A percentile compares a stretch with the other conserved stretches of the same genome.
These are phyloP conservation scores for Mesaphorura yosii DNA, from an alignment of 1,140 invertebrate species.

Conservation along the genomic window DNA sequence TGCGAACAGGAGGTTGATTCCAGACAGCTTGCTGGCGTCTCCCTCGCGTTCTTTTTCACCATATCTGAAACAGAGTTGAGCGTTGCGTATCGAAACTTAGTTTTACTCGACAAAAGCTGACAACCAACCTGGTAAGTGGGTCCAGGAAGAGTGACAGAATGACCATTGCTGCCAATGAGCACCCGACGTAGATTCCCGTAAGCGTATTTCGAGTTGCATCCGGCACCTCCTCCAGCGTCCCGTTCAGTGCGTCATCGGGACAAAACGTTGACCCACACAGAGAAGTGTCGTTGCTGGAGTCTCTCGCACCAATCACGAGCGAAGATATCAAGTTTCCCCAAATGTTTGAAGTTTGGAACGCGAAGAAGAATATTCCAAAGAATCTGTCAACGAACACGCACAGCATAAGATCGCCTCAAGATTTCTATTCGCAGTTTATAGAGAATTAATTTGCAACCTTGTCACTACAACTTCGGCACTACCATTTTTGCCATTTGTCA, in stretches of 20 bases:
- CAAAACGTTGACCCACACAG: constrained; percentile 77
- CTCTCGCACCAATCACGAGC: constrained; percentile 58
- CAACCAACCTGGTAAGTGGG: constrained; percentile 62
- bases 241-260: constrained; percentile 38
- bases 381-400: constrained; percentile 85
- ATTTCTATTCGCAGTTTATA: too few relatives aligned
- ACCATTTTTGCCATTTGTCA: constrained; percentile 76
- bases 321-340: constrained; percentile 94
- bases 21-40: background rate
- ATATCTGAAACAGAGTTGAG: constrained; percentile 42
- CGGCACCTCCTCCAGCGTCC: background rate
- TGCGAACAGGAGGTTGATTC: constrained; percentile 2
- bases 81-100: background rate
- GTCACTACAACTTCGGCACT: constrained; percentile 72
- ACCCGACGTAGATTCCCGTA: constrained; percentile 5
- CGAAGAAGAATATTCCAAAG: constrained; percentile 96
- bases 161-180: constrained; percentile 39
- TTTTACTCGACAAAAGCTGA: background rate
- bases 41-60: constrained; percentile 46
- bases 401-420: too few relatives aligned
- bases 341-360: constrained; percentile 87
- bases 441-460: too few relatives aligned
- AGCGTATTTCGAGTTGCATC: background rate
- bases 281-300: constrained; percentile 40
- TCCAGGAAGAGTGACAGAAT: constrained; percentile 81